Evolutionary conservation across 2,888 invertebrate genomes (phyloP), one percentile per base, ranked within the genome.

Genomic region (Heliconius hortense): DNA sequence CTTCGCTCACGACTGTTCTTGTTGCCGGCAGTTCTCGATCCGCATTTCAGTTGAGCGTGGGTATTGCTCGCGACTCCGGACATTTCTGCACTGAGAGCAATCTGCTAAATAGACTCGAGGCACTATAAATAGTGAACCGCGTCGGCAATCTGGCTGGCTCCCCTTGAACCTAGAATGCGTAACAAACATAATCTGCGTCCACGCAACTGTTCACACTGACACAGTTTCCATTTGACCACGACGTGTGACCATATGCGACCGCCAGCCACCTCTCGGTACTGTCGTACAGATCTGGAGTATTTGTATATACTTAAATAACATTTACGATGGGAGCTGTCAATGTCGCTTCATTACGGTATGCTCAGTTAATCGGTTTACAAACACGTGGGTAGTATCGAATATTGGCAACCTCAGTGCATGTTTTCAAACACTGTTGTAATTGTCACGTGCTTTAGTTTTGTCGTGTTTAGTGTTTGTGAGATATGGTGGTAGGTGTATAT

Each of bases 51-150:
- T 87, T 85, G 86, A 85, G 87, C 86, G 85, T 83, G 82, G 82
- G 83, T 83, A 84, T 87, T 89, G 88, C 87, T 86, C 91, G 87
- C 91, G 90, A 84, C 89, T 88, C 91, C 91, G 92, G 88, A 90
- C 93, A 92, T 92, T 87, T 92, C 90, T 91, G 91, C 88, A 94
- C 93, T 93, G 92, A 90, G 89, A 89, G 85, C 90, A 83, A 90
- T 88, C 89, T 87, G 89, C 89, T 89, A 89, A 93, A 92, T 92
- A 92, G 91, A 90, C 86, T 88, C 85, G 86, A 87, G 87, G 82
- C 84, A 88, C 92, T 94, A 94, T 92, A 90, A 94, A 93, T 94
- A 94, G 93, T 89, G 89, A 89, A 91, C 89, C 89, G 90, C 91
- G 90, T 89, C 89, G 88, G 89, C 89, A 87, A 88, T 90, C 86